phyloP scores from a whole-genome alignment of 2,888 invertebrate species.

The Lepeophtheirus nordmannii region DNA sequence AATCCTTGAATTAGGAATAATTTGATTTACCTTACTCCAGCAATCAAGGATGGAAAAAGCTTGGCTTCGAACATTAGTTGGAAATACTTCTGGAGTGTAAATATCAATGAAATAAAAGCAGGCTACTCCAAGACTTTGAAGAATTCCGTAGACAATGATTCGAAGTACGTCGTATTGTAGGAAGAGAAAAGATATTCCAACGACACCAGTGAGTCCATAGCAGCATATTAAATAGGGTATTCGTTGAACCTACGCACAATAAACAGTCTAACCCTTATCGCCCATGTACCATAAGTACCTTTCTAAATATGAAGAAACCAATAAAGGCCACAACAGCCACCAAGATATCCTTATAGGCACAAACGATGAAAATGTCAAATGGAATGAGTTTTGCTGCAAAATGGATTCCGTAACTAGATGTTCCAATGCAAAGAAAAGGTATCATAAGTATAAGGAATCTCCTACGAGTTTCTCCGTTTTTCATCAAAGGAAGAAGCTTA shows the following conservation, averaged over 20 bases:
- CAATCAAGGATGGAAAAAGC: constrained; percentile 10
- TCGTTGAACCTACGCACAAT: constrained; percentile 3
- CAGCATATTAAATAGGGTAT: neutral
- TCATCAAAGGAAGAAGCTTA: neutral
- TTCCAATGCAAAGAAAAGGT: constrained; percentile 11
- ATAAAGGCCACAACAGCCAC: neutral
- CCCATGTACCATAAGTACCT: neutral
- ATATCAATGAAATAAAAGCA: constrained; percentile 13
- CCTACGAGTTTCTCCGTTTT: neutral
- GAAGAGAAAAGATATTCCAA: neutral
- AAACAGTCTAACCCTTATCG: neutral
- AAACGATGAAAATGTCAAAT: constrained; percentile 3
- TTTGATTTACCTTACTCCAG: constrained; percentile 10
- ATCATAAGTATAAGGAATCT: neutral
- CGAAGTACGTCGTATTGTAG: neutral
- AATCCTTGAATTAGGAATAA: too few relatives aligned
- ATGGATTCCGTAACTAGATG: constrained; percentile 12
- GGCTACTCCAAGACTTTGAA: constrained; percentile 6
- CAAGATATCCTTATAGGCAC: neutral
- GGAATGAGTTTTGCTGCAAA: constrained; percentile 5
- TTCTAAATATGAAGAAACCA: neutral
- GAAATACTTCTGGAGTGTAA: constrained; percentile 12
- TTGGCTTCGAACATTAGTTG: constrained; percentile 6
- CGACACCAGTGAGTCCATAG: neutral
- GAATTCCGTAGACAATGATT: neutral